phyloP scores from a whole-genome alignment of 2,113 vertebrate genomes.

The Clinocottus analis region DNA sequence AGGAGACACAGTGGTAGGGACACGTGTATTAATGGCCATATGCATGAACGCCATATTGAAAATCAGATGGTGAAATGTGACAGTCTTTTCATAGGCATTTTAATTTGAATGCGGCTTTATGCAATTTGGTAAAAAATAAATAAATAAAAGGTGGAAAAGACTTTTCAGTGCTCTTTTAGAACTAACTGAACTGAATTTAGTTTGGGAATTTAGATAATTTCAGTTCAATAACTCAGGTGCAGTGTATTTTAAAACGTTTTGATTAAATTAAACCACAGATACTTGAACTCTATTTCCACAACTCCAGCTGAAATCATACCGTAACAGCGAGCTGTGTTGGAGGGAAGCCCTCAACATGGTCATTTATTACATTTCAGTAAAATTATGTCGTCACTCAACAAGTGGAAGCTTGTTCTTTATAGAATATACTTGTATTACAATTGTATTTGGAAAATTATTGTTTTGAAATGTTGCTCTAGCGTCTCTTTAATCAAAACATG shows the following conservation, averaged over 20 bases:
- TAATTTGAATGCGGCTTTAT: not conserved
- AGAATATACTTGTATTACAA: not conserved
- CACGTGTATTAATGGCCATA: not conserved
- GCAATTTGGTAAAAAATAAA: not conserved
- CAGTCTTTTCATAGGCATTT: not conserved
- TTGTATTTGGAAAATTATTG: not conserved
- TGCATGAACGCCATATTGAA: not conserved
- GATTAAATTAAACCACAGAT: not conserved
- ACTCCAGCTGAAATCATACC: no score
- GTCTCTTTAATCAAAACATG: not conserved
- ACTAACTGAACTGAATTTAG: not conserved
- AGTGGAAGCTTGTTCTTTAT: not conserved
- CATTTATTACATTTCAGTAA: not conserved
- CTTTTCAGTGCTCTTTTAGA: not conserved
- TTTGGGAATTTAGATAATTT: not conserved
- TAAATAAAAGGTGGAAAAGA: no score
- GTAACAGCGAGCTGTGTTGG: not conserved
- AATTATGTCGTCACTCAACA: not conserved
- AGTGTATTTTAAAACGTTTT: not conserved
- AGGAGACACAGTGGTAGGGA: not conserved
- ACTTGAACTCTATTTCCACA: not conserved
- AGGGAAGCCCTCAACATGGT: not conserved
- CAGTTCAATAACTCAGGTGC: not conserved
- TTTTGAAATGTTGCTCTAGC: not conserved
- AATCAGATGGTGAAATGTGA: not conserved